Evolutionary conservation across 2,888 invertebrate genomes (phyloP), one percentile per base, ranked within the genome.

Genomic region (Hydrotaea diabolus): DNA sequence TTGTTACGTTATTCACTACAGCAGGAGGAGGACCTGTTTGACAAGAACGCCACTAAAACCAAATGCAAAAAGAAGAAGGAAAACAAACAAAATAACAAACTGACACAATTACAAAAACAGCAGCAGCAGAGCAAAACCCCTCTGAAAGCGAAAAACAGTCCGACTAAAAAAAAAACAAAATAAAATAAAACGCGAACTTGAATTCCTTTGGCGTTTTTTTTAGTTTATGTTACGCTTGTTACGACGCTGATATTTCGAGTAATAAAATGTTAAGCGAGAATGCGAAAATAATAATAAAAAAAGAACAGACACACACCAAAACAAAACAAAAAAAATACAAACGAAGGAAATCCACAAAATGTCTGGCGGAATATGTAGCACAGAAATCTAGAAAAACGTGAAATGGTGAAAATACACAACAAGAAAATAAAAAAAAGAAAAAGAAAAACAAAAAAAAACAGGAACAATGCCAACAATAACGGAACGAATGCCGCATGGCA

Each of bases 1-100:
- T 43, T 43, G 43, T 11, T 43, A 8, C 15, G 7, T 43, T n/a
- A n/a, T n/a, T n/a, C n/a, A n/a, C n/a, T n/a, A n/a, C n/a, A n/a
- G n/a, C 43, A 43, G 46, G 46, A 66, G 31, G 55, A 69, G 43
- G 43, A 69, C 77, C 55, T 64, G 76, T 76, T 76, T 76, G 69
- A 17, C 69, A 69, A 36, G 69, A 78, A 7, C 72, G n/a, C n/a
- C n/a, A n/a, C n/a, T n/a, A n/a, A n/a, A n/a, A n/a, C n/a, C n/a
- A n/a, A n/a, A n/a, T n/a, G n/a, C n/a, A n/a, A n/a, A n/a, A n/a
- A n/a, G n/a, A n/a, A n/a, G n/a, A n/a, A n/a, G n/a, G n/a, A n/a
- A n/a, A n/a, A n/a, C n/a, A n/a, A 59, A 46, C 46, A 53, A 31
- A 53, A 36, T 19, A 59, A 21, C 17, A 11, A 36, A 15, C 39